Evolutionary conservation across 2,888 invertebrate species (phyloP).

Genomic region (Thelaira solivaga): DNA sequence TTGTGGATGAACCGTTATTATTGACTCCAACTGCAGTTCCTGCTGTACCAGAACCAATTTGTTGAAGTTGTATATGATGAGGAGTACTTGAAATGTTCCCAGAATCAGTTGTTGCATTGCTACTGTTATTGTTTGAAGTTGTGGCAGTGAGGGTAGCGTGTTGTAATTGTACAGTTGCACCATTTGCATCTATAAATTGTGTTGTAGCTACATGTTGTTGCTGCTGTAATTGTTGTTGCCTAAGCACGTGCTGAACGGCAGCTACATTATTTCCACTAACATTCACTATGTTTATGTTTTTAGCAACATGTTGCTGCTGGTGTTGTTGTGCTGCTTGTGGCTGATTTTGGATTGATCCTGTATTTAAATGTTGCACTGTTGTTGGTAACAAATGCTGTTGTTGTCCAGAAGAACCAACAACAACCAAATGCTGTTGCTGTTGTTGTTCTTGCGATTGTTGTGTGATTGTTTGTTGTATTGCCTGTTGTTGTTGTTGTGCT

Average conservation of each 20-base stretch:
- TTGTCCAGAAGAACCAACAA: slow-evolving; percentile 68
- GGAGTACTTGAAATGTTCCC: slow-evolving; percentile 52
- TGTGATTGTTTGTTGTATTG: slow-evolving; percentile 58
- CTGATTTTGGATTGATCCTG: slow-evolving; percentile 49
- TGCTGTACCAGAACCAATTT: slow-evolving; percentile 44
- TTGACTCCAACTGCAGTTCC: slow-evolving; percentile 58
- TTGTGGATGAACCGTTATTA: slow-evolving; percentile 47
- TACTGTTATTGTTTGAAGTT: slow-evolving; percentile 38
- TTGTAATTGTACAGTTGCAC: slow-evolving; percentile 69
- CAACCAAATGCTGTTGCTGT: slow-evolving; percentile 67
- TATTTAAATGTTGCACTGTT: slow-evolving; percentile 70
- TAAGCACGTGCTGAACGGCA: slow-evolving; percentile 72
- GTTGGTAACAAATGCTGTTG: slow-evolving; percentile 68
- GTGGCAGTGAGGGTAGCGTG: slow-evolving; percentile 63
- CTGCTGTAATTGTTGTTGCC: slow-evolving; percentile 69
- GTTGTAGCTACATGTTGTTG: slow-evolving; percentile 63
- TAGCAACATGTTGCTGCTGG: slow-evolving; percentile 66
- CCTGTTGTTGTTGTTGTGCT: slow-evolving; percentile 64
- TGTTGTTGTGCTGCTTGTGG: slow-evolving; percentile 61
- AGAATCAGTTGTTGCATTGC: slow-evolving; percentile 36
- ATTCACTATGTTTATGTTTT: slow-evolving; percentile 70
- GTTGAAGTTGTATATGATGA: slow-evolving; percentile 69
- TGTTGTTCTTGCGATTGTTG: slow-evolving; percentile 65
- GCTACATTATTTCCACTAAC: slow-evolving; percentile 69
- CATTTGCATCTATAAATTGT: slow-evolving; percentile 70